Evolutionary conservation across 1,140 invertebrate species (phyloP).

Genomic region (Caenorhabditis brenneri): DNA sequence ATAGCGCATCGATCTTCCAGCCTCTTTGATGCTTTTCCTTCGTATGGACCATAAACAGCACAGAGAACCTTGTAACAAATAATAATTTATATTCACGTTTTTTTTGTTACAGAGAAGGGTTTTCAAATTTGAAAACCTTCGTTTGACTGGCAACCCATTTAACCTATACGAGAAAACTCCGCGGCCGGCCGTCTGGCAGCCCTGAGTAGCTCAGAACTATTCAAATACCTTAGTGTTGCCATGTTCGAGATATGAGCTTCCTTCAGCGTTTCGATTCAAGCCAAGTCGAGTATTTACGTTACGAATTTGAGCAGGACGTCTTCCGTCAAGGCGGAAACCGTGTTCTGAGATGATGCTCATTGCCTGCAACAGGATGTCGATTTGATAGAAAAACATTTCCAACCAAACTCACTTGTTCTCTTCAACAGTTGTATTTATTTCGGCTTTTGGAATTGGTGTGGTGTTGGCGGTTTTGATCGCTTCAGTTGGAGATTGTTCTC

Average conservation of each 20-base stretch:
- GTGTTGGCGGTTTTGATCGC: slow-evolving; percentile 18
- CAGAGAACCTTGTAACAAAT: slow-evolving; percentile 51
- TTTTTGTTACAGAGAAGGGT: no score
- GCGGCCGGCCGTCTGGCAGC: no score
- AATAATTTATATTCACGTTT: neutral
- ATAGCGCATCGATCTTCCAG: slow-evolving; percentile 74
- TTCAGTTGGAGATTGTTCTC: slow-evolving; percentile 43
- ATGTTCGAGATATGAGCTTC: slow-evolving; percentile 93
- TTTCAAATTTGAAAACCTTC: no score
- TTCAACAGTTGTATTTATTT: neutral
- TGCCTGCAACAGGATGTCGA: neutral
- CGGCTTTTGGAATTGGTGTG: neutral
- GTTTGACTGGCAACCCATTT: no score
- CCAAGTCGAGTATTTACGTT: slow-evolving; percentile 86
- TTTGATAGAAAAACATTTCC: neutral
- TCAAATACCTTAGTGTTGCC: slow-evolving; percentile 81
- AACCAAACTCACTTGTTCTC: neutral
- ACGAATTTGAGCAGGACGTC: slow-evolving; percentile 84
- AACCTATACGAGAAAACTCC: no score
- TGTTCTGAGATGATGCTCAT: slow-evolving; percentile 55
- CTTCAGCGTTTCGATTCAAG: slow-evolving; percentile 87
- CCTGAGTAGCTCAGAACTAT: no score
- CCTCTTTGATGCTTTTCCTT: slow-evolving; percentile 75
- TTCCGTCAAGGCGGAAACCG: slow-evolving; percentile 85
- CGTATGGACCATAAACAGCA: slow-evolving; percentile 94